A percentile compares a stretch with the other conserved stretches of the same genome.
phyloP scores from a whole-genome alignment of 2,888 invertebrate genomes.

The Lacanobia wlatinum region DNA sequence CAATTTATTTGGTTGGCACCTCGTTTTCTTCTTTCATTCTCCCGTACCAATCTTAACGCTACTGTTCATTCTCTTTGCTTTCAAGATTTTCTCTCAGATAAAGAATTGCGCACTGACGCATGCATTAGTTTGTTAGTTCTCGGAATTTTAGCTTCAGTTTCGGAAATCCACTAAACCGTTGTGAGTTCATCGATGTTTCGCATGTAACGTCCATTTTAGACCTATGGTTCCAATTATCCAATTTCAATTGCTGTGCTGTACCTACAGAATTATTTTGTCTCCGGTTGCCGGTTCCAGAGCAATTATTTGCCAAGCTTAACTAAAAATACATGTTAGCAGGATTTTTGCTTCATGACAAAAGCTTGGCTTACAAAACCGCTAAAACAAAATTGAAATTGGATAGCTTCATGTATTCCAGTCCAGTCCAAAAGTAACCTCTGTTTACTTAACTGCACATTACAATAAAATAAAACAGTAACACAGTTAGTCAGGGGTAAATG shows the following conservation, averaged over 20 bases:
- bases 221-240: background rate
- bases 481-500: slow-evolving; percentile 68
- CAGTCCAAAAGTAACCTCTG: slow-evolving; percentile 46
- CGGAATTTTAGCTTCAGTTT: background rate
- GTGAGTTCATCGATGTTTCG: background rate
- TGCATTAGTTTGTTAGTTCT: background rate
- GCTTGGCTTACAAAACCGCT: background rate
- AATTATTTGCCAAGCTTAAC: no score
- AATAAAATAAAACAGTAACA: slow-evolving; percentile 50
- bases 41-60: background rate
- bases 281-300: slow-evolving; percentile 1
- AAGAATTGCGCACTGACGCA: background rate
- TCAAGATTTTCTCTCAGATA: background rate
- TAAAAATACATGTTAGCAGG: no score
- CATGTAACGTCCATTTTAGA: background rate
- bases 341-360: no score
- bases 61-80: background rate
- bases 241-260: background rate
- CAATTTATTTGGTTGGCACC: background rate
- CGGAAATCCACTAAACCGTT: background rate
- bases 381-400: slow-evolving; percentile 3
- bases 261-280: slow-evolving; percentile 4
- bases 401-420: slow-evolving; percentile 10
- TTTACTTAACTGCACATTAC: slow-evolving; percentile 49
- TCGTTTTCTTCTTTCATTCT: background rate